phyloP scores from a whole-genome alignment of 2,888 invertebrate species.

The Amblyjoppa fuscipennis region DNA sequence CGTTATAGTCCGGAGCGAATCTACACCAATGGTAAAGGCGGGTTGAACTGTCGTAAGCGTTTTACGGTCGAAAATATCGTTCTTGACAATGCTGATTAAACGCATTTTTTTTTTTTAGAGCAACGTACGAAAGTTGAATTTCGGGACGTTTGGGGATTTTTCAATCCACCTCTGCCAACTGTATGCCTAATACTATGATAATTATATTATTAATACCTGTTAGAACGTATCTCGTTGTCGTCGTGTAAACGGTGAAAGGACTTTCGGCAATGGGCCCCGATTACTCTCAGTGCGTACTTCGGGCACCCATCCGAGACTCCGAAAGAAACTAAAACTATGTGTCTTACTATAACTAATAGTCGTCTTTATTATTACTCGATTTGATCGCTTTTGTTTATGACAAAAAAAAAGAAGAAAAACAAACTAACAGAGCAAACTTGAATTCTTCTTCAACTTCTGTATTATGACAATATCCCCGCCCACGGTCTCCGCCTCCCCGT shows the following conservation, averaged over 20 bases:
- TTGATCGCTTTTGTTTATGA: constrained; percentile 60
- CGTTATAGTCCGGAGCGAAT: constrained; percentile 64
- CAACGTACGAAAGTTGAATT: background rate
- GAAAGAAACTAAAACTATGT: constrained; percentile 53
- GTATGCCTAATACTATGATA: constrained; percentile 64
- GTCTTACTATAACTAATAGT: constrained; percentile 59
- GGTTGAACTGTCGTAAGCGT: constrained; percentile 46
- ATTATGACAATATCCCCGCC: constrained; percentile 14
- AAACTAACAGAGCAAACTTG: background rate
- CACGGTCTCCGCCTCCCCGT: constrained; percentile 27
- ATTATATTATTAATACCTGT: constrained; percentile 65
- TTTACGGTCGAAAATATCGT: background rate
- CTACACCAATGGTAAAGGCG: constrained; percentile 49
- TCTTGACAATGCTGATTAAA: background rate
- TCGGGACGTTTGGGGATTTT: constrained; percentile 24
- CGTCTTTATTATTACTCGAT: constrained; percentile 63
- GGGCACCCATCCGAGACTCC: constrained; percentile 53
- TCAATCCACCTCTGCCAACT: constrained; percentile 38
- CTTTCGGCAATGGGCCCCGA: constrained; percentile 62
- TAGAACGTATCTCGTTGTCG: constrained; percentile 68
- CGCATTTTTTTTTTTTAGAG: background rate
- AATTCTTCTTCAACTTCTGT: constrained; percentile 49
- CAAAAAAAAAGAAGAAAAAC: constrained; percentile 5
- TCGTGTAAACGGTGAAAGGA: constrained; percentile 66
- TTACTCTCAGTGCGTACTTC: constrained; percentile 57